phyloP scores from a whole-genome alignment of 1,140 invertebrate genomes.

The Polypedilum vanderplanki region DNA sequence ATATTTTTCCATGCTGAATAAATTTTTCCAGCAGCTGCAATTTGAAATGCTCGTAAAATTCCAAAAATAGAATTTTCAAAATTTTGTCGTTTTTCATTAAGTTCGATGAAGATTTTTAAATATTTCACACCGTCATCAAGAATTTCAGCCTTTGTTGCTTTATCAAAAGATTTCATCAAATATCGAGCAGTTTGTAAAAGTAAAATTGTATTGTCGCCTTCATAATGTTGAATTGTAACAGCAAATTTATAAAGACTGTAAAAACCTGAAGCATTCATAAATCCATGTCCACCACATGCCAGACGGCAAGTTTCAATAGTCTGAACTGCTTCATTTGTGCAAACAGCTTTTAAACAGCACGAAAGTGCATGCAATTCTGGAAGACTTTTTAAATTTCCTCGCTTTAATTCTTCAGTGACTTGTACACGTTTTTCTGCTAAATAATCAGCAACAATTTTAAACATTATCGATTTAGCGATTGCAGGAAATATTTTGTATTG shows the following conservation, averaged over 20 bases:
- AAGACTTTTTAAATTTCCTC: constrained; percentile 71
- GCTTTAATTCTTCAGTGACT: constrained; percentile 67
- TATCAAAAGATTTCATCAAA: constrained; percentile 65
- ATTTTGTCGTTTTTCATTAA: constrained; percentile 42
- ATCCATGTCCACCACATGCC: constrained; percentile 90
- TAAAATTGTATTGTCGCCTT: constrained; percentile 93
- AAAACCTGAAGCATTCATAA: constrained; percentile 76
- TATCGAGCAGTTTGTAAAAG: constrained; percentile 79
- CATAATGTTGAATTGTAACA: constrained; percentile 85
- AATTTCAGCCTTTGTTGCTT: constrained; percentile 48
- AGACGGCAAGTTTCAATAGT: constrained; percentile 72
- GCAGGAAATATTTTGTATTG: constrained; percentile 83
- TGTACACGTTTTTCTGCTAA: constrained; percentile 75
- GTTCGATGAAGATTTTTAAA: constrained; percentile 45
- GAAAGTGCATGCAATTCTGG: constrained; percentile 84
- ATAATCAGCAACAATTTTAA: constrained; percentile 58
- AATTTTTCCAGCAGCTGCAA: constrained; percentile 68
- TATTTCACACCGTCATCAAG: constrained; percentile 63
- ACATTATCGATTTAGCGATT: constrained; percentile 70
- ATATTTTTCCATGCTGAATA: constrained; percentile 57
- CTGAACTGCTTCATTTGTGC: constrained; percentile 60
- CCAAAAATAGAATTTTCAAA: constrained; percentile 58
- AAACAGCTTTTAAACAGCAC: constrained; percentile 84
- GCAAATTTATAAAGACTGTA: constrained; percentile 74
- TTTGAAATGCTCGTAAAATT: constrained; percentile 58